phyloP scores from a whole-genome alignment of 2,113 vertebrate genomes.

The Passer montanus region DNA sequence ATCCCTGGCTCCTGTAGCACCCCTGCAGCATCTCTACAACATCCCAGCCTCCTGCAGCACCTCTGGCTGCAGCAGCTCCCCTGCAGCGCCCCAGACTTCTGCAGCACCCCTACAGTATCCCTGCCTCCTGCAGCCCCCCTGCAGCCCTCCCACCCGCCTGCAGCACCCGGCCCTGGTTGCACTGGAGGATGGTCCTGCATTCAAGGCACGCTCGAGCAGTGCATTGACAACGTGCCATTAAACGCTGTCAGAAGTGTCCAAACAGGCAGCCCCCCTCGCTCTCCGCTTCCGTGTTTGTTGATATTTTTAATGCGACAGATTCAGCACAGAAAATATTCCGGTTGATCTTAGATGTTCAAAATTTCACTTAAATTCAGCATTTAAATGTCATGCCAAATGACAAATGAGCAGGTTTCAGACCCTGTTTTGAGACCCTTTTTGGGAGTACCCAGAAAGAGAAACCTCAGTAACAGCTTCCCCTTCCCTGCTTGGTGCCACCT shows the following conservation, averaged over 20 bases:
- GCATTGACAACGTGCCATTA: not conserved
- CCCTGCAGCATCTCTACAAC: too few species aligned
- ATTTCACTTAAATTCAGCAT: not conserved
- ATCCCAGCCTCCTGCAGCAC: not conserved
- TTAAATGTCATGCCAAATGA: not conserved
- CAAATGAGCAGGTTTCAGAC: not conserved
- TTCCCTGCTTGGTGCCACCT: not conserved
- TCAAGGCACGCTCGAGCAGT: not conserved
- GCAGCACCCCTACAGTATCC: not conserved
- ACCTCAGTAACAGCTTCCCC: not conserved
- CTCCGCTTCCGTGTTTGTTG: not conserved
- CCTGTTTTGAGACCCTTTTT: not conserved
- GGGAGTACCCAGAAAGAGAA: not conserved
- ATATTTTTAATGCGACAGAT: not conserved
- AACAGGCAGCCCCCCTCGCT: not conserved
- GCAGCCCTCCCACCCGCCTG: not conserved
- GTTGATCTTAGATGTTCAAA: not conserved
- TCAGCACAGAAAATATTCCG: not conserved
- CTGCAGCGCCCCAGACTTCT: not conserved
- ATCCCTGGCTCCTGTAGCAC: not conserved
- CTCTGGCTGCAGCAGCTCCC: not conserved
- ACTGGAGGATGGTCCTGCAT: rapidly evolving
- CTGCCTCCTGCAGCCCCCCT: not conserved
- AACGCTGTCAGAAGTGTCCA: not conserved
- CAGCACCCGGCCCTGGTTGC: rapidly evolving